Conservation (phyloP, 2,797 vertebrate species). For the Erpetoichthys calabaricus region DNA sequence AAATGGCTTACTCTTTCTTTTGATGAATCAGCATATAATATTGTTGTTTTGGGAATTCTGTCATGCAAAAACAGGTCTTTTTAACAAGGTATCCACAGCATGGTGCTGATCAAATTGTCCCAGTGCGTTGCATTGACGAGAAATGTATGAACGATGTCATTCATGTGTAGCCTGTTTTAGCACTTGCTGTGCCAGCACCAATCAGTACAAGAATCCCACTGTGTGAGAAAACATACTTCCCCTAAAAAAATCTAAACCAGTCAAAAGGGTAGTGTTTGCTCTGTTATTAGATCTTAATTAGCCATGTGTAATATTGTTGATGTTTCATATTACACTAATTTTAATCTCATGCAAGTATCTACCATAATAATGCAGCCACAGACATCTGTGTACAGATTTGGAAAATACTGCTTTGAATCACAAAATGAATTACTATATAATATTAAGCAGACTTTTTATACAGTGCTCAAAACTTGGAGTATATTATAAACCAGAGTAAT, state of each 20-base stretch:
- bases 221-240: conserved; percentile 33
- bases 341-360: no score
- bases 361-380: no score
- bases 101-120: conserved; percentile 8
- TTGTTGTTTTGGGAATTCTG: conserved; percentile 10
- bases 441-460: no score
- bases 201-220: conserved; percentile 48
- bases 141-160: conserved; percentile 40
- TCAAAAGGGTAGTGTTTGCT: conserved; percentile 19
- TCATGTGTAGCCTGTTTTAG: conserved; percentile 34
- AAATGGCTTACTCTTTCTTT: neutral
- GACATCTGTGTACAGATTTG: no score
- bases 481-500: no score
- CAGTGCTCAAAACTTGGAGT: no score
- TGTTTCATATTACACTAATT: no score
- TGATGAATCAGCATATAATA: conserved; percentile 7
- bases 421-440: no score
- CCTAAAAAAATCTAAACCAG: conserved; percentile 30
- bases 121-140: conserved; percentile 6
- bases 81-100: conserved; percentile 40
- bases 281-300: neutral
- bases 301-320: no score
- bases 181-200: conserved; percentile 35
- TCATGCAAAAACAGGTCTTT: conserved; percentile 13
- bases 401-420: no score